Percentiles rank a stretch among this genome's conserved stretches.
phyloP scores from a whole-genome alignment of 2,888 invertebrate genomes.

The Acleris literana region DNA sequence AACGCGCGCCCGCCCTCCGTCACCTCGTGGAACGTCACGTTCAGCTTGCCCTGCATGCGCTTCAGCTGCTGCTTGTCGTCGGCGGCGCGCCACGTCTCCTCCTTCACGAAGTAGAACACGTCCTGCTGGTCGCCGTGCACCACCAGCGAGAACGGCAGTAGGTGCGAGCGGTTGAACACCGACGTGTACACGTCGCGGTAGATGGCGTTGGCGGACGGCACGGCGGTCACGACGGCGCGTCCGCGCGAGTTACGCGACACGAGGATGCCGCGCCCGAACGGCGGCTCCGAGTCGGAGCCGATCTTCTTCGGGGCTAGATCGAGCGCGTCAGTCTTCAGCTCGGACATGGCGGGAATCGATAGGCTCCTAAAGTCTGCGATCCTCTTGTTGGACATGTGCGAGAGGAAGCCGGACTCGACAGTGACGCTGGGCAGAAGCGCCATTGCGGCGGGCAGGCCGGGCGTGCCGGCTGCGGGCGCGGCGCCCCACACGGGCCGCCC shows the following conservation, averaged over 20 bases:
- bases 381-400: slow-evolving; percentile 90
- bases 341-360: slow-evolving; percentile 91
- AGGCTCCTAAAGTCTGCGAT: slow-evolving; percentile 90
- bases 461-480: slow-evolving; percentile 76
- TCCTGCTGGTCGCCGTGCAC: slow-evolving; percentile 95
- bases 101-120: slow-evolving; percentile 96
- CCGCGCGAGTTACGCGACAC: slow-evolving; percentile 91
- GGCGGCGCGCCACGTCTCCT: slow-evolving; percentile 94
- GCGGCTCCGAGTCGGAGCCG: slow-evolving; percentile 93
- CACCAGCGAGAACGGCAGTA: slow-evolving; percentile 93
- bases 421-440: slow-evolving; percentile 87
- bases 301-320: slow-evolving; percentile 89
- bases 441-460: slow-evolving; percentile 84
- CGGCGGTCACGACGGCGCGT: slow-evolving; percentile 92
- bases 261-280: slow-evolving; percentile 93
- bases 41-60: slow-evolving; percentile 94
- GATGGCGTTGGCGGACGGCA: slow-evolving; percentile 94
- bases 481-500: slow-evolving; percentile 83
- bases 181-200: slow-evolving; percentile 96
- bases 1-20: slow-evolving; percentile 90
- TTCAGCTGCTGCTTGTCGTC: slow-evolving; percentile 95
- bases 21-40: slow-evolving; percentile 95
- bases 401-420: slow-evolving; percentile 92
- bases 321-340: slow-evolving; percentile 90
- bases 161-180: slow-evolving; percentile 94